Base-by-base conservation (phyloP, 2,888 invertebrate species). In the Rhimphoctona megacephalus region DNA sequence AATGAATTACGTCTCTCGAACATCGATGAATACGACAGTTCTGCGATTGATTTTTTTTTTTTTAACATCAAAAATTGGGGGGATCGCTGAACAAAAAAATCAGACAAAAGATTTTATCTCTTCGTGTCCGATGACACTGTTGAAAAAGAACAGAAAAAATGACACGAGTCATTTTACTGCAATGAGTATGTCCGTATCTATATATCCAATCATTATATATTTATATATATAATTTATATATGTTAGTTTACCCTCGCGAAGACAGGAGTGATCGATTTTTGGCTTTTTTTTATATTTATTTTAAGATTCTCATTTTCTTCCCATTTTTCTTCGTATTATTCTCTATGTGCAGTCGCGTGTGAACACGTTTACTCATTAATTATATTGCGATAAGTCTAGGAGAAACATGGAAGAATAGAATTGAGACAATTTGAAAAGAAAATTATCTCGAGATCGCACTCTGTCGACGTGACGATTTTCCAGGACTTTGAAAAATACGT, bases 391-490 rank as follows among this genome's bases (percentile, higher is more conserved):
- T 49, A 73, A 73, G 52, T 54, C n/a, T 22, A 25, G 73, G 36
- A 8, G 19, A 22, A 73, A 36, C 19, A 39, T 36, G 73, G 52
- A 49, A 54, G 9, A 30, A 49, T 19, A 33, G 0, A 11, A 33
- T 36, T 25, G 22, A 25, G 9, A 25, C 5, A 30, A 30, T 30
- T 30, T 2, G 7, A 57, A 39, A 54, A 0, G 39, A 79, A 25
- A 30, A 54, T 25, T 61, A 30, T 54, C n/a, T 30, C 11, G 39
- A 70, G 2, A 5, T 25, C 52, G 19, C 30, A 17, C 49, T 25
- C 22, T 19, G 52, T 52, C 39, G 19, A 76, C 30, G 79, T 64
- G 76, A 76, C 64, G 25, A 72, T 81, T 81, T 81, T 81, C 43
- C 67, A 77, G 81, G 54, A 77, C 70, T 43, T 66, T 77, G 49